phyloP scores from a whole-genome alignment of 2,888 invertebrate species.

The Drosophila maculinotata region DNA sequence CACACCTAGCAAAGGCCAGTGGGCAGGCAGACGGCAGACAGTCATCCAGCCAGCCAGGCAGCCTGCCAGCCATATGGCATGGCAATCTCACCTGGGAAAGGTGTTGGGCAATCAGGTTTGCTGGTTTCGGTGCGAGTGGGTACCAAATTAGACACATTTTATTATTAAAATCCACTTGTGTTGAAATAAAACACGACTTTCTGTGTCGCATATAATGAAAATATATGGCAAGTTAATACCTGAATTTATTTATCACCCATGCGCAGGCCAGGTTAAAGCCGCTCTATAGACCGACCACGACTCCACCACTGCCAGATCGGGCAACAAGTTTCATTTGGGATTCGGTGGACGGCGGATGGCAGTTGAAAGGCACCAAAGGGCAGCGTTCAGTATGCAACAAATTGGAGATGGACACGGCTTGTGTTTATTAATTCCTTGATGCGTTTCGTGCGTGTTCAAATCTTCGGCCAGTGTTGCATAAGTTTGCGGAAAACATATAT shows the following conservation, averaged over 20 bases:
- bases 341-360: conserved; percentile 1
- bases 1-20: conserved; percentile 48
- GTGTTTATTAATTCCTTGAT: not conserved
- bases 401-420: conserved; percentile 24
- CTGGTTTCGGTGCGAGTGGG: conserved; percentile 56
- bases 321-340: conserved; percentile 36
- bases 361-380: conserved; percentile 37
- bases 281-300: conserved; percentile 8
- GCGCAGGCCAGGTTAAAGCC: conserved; percentile 46
- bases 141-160: conserved; percentile 84
- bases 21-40: conserved; percentile 41
- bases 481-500: too few relatives aligned
- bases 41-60: too few relatives aligned
- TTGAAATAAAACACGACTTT: conserved; percentile 85
- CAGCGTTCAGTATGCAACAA: conserved; percentile 19
- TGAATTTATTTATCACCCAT: conserved; percentile 84
- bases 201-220: conserved; percentile 85
- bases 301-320: conserved; percentile 3
- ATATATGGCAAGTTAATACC: conserved; percentile 85
- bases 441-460: not conserved
- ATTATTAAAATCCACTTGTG: conserved; percentile 85
- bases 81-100: conserved; percentile 47
- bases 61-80: too few relatives aligned
- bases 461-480: not conserved
- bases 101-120: conserved; percentile 74